Evolutionary conservation across 2,113 vertebrate genomes (phyloP).

Genomic region (Excalfactoria chinensis): DNA sequence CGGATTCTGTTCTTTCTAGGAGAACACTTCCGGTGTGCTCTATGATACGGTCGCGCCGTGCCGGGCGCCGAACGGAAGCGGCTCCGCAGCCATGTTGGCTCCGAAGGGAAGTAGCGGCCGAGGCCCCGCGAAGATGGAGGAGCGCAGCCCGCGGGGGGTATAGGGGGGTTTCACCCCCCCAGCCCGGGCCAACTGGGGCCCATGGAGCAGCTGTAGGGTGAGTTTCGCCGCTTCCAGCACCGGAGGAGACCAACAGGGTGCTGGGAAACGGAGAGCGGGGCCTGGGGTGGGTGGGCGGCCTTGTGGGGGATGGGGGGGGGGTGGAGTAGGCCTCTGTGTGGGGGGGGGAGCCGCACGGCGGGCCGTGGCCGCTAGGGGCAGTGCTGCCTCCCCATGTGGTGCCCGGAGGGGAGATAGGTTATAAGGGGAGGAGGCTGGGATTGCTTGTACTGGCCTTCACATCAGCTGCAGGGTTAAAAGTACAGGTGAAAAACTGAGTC

Average conservation of each 20-base stretch:
- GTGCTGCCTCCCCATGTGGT: neutral
- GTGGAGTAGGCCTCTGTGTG: too few species aligned
- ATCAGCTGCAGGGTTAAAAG: neutral
- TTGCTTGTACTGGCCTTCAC: neutral
- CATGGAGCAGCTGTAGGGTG: conserved; percentile 43
- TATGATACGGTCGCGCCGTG: neutral
- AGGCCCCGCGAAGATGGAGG: conserved; percentile 53
- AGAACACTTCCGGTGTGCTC: neutral
- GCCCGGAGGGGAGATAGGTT: neutral
- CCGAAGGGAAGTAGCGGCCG: neutral
- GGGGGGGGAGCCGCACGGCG: too few species aligned
- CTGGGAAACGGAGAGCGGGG: too few species aligned
- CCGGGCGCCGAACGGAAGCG: neutral
- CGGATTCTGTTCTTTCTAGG: fast-evolving
- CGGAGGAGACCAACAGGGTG: too few species aligned
- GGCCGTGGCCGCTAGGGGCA: too few species aligned
- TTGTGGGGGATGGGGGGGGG: too few species aligned
- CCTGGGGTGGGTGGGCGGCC: too few species aligned
- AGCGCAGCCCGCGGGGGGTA: neutral
- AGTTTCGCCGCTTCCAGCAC: neutral
- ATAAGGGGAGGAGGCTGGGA: fast-evolving
- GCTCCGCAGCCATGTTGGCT: conserved; percentile 44
- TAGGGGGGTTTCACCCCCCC: neutral
- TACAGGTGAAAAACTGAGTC: neutral
- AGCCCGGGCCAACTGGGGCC: neutral